A percentile compares a stretch with the other conserved stretches of the same genome.
Conservation (phyloP, 2,113 vertebrate species). For the Rhinolophus sinicus region DNA sequence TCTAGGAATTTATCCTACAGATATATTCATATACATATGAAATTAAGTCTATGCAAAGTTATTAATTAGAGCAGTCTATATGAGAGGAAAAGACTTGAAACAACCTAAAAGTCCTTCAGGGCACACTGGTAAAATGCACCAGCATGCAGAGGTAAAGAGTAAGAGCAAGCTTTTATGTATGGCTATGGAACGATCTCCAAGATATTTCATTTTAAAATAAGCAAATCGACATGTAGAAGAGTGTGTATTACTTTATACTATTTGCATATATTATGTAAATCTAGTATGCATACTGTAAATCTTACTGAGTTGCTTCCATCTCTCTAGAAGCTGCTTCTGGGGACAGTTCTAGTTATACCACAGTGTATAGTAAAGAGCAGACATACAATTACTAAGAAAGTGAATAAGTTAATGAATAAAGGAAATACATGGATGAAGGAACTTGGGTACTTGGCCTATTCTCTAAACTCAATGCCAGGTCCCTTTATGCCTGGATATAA, state of each 20-base stretch:
- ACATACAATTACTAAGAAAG: background rate
- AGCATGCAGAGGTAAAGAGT: background rate
- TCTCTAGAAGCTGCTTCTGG: background rate
- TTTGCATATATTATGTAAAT: background rate
- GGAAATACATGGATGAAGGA: background rate
- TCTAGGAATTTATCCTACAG: background rate
- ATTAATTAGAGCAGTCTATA: background rate
- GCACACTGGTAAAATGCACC: background rate
- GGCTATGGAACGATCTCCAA: background rate
- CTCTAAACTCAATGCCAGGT: background rate
- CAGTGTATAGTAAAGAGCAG: background rate
- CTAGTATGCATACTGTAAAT: background rate
- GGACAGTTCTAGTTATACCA: background rate
- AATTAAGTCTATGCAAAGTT: conserved; percentile 12
- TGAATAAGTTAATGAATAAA: background rate
- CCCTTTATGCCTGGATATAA: background rate
- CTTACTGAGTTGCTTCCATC: background rate
- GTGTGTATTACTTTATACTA: background rate
- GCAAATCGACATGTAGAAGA: background rate
- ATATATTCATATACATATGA: background rate
- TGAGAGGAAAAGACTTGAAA: background rate
- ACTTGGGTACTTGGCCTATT: background rate
- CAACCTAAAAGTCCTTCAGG: background rate
- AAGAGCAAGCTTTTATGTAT: background rate
- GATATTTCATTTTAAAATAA: background rate